These are phyloP conservation scores for Pantherophis vulpinus DNA, from an alignment of 2,797 vertebrate genomes.

Conservation along the genomic window DNA sequence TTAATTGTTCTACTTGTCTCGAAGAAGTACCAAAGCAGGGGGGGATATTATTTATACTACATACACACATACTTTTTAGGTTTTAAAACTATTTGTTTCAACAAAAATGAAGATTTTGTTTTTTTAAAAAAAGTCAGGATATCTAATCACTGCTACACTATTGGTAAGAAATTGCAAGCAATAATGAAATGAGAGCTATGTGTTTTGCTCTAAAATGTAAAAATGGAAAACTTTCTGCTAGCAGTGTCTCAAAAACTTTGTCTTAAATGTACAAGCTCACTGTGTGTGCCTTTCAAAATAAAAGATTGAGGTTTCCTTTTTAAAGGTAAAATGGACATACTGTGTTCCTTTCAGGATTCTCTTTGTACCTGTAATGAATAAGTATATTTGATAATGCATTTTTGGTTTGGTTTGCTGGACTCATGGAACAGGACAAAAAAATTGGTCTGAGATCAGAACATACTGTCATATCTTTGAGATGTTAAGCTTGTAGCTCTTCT, in stretches of 20 bases:
- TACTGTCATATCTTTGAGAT: neutral
- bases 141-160: neutral
- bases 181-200: neutral
- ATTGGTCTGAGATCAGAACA: neutral
- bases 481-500: neutral
- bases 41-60: too few species aligned
- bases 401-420: neutral
- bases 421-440: neutral
- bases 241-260: neutral
- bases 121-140: neutral
- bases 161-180: conserved; percentile 1
- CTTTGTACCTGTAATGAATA: neutral
- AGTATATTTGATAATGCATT: neutral
- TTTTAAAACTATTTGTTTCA: neutral
- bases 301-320: neutral
- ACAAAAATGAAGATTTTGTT: neutral
- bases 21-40: neutral
- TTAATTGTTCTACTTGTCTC: neutral
- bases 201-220: neutral
- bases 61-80: neutral
- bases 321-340: neutral
- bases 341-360: neutral
- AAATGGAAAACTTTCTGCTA: neutral
- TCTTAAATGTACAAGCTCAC: neutral
- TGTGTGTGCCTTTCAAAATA: neutral